phyloP scores from a whole-genome alignment of 2,888 invertebrate genomes.

The Heliconius erato region DNA sequence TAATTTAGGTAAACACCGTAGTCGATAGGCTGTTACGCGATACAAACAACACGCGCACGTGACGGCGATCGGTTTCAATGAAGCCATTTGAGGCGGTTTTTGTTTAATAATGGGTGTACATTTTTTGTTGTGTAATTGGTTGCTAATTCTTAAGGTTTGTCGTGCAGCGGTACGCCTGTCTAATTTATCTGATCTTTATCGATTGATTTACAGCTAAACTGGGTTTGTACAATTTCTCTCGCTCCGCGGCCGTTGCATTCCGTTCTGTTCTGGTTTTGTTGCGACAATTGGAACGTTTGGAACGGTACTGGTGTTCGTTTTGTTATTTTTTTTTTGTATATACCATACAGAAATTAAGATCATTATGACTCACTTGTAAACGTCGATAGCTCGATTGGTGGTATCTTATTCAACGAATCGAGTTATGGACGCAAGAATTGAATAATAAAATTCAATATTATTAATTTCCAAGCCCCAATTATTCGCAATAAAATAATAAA shows the following conservation, averaged over 20 bases:
- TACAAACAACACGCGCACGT: slow-evolving; percentile 67
- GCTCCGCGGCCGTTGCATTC: slow-evolving; percentile 50
- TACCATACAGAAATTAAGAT: slow-evolving; percentile 31
- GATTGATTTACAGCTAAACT: slow-evolving; percentile 63
- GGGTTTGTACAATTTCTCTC: slow-evolving; percentile 58
- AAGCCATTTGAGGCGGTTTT: slow-evolving; percentile 66
- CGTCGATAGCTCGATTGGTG: neutral
- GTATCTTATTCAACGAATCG: neutral
- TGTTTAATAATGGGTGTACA: slow-evolving; percentile 61
- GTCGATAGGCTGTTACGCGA: slow-evolving; percentile 48
- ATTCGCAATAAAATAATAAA: slow-evolving; percentile 25
- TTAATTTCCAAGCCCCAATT: slow-evolving; percentile 2
- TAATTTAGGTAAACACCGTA: slow-evolving; percentile 57
- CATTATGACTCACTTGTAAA: slow-evolving; percentile 4
- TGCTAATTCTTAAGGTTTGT: slow-evolving; percentile 65
- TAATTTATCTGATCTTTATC: slow-evolving; percentile 64
- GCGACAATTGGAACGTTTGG: slow-evolving; percentile 48
- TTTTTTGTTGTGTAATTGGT: slow-evolving; percentile 70
- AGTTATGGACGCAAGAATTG: neutral
- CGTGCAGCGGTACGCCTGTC: slow-evolving; percentile 59
- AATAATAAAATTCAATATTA: neutral
- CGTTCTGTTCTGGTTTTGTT: slow-evolving; percentile 51
- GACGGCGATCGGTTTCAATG: slow-evolving; percentile 69
- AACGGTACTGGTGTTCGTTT: slow-evolving; percentile 43
- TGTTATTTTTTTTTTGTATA: slow-evolving; percentile 12